Evolutionary conservation across 2,113 vertebrate species (phyloP), one percentile per base, ranked within the genome.

Genomic region (Thunnus maccoyii): DNA sequence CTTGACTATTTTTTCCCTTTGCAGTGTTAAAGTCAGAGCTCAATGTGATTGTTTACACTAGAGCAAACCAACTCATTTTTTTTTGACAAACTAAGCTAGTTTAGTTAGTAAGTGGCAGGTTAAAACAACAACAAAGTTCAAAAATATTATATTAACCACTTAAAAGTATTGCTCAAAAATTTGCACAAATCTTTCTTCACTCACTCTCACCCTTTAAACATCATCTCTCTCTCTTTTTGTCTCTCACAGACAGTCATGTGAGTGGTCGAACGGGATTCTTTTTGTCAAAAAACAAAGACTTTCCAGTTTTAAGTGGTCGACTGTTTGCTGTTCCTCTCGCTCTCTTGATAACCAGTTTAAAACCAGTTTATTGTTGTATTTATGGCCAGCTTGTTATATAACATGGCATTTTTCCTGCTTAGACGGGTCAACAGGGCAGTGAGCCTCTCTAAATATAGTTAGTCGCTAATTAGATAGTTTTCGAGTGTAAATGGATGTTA

Each of bases 331-430:
- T 7, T 56, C 47, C 62, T 63, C 16, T 64, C 18, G 65, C 5
- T 51, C 54, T 11, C 1, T 18, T 50, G n/a, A 71, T 44, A 76
- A 73, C 63, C 57, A 46, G 17, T 68, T 69, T 62, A 46, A 69
- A 79, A 75, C 44, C 63, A 74, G 82, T 72, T 56, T 68, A 17
- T 41, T 44, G 22, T 27, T 22, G 5, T 15, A 27, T 16, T 69
- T 4, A 27, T 3, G 30, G 32, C 18, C 47, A 44, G 22, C 47
- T 30, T 78, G 55, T 68, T 27, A 9, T 4, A 16, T 18, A 41
- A 58, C 10, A 18, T 36, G n/a, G 36, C 14, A 22, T 15, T 46
- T 46, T 46, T 12, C 15, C 54, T 54, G 18, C 16, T 69, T 16
- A 22, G 50, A 54, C 8, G 15, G 6, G 3, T 3, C 7, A 70